Evolutionary conservation across 2,888 invertebrate species (phyloP).

Genomic region (Amorpha juglandis): DNA sequence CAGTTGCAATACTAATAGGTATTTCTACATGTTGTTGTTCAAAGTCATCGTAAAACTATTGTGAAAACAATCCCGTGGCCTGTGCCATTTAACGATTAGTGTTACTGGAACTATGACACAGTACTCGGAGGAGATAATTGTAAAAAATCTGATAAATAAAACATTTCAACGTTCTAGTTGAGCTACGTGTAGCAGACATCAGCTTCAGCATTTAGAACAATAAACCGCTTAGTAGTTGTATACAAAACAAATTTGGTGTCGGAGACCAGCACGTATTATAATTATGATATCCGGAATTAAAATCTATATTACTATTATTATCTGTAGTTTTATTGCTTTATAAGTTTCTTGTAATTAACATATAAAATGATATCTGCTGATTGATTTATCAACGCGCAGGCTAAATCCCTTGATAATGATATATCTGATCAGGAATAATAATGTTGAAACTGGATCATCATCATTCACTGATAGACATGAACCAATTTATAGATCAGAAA

Average conservation of each 20-base stretch:
- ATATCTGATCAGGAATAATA: too few species aligned
- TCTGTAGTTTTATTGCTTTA: neutral
- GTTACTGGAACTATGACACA: conserved; percentile 6
- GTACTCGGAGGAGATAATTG: conserved; percentile 1
- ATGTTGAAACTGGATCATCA: too few species aligned
- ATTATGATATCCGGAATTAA: neutral
- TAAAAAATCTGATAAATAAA: conserved; percentile 14
- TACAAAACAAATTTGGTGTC: neutral
- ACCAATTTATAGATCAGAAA: too few species aligned
- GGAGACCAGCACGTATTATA: neutral
- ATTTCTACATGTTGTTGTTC: conserved; percentile 41
- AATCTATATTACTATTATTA: neutral
- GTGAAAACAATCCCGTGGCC: conserved; percentile 40
- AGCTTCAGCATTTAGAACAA: neutral
- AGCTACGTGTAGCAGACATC: neutral
- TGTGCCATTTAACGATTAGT: conserved; percentile 19
- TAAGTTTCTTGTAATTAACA: too few species aligned
- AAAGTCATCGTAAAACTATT: conserved; percentile 48
- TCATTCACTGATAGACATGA: too few species aligned
- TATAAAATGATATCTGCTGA: neutral
- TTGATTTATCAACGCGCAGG: too few species aligned
- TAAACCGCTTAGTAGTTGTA: neutral
- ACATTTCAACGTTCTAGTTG: neutral
- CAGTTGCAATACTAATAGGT: conserved; percentile 25
- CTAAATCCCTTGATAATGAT: too few species aligned